Conservation (phyloP, 1,140 invertebrate species). For the Agraylea sexmaculata region DNA sequence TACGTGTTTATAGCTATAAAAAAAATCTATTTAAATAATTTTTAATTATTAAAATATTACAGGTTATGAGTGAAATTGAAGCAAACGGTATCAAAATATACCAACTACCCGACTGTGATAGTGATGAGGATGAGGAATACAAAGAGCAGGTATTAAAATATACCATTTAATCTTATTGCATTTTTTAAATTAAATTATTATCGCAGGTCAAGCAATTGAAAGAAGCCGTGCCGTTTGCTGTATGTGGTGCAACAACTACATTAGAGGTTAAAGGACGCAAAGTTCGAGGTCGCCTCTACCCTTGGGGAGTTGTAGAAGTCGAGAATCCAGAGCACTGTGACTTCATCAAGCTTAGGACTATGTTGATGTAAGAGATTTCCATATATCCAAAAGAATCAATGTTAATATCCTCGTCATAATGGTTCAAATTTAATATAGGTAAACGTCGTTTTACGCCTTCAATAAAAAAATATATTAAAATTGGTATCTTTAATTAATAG, state of each 20-base stretch:
- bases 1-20: too few species aligned
- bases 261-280: constrained; percentile 83
- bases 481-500: too few species aligned
- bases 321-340: constrained; percentile 98
- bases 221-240: constrained; percentile 92
- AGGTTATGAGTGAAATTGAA: constrained; percentile 73
- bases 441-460: neutral
- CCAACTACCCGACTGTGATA: constrained; percentile 91
- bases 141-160: constrained; percentile 80
- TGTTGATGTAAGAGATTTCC: constrained; percentile 92
- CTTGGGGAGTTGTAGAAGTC: constrained; percentile 99
- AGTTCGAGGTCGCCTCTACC: constrained; percentile 87
- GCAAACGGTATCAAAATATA: constrained; percentile 84
- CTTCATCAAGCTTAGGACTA: constrained; percentile 94
- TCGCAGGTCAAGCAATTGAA: constrained; percentile 72
- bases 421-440: too few species aligned
- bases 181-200: constrained; percentile 8
- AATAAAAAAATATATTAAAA: neutral
- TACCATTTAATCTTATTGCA: neutral
- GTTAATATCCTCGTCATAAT: too few species aligned
- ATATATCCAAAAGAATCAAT: constrained; percentile 1
- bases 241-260: constrained; percentile 91
- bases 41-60: constrained; percentile 17
- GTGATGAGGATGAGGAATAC: constrained; percentile 89
- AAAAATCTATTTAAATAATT: too few species aligned